A percentile compares a stretch with the other conserved stretches of the same genome.
Evolutionary conservation across 2,888 invertebrate species (phyloP).

Genomic region (Scotopteryx bipunctaria): DNA sequence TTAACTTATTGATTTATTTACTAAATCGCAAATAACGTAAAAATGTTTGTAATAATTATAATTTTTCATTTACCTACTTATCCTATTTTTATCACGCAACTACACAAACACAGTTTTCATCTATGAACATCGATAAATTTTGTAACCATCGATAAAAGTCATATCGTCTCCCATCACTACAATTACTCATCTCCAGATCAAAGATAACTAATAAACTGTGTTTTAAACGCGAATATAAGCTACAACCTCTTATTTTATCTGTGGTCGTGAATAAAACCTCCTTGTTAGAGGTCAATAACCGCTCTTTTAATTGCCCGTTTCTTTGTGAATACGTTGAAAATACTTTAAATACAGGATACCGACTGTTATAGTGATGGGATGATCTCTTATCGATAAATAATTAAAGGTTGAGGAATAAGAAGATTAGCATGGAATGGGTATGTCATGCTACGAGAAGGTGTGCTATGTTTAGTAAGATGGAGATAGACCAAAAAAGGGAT

Average conservation of each 20-base stretch:
- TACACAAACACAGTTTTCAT: no score
- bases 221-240: constrained; percentile 17
- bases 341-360: constrained; percentile 22
- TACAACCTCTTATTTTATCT: constrained; percentile 7
- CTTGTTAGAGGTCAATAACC: constrained; percentile 31
- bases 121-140: constrained; percentile 8
- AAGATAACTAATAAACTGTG: constrained; percentile 16
- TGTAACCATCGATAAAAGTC: background rate
- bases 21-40: no score
- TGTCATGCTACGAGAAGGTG: no score
- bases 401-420: background rate
- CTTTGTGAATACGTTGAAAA: constrained; percentile 19
- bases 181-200: constrained; percentile 17
- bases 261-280: constrained; percentile 21
- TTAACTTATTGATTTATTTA: no score
- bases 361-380: constrained; percentile 12
- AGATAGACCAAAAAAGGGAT: no score
- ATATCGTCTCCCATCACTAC: constrained; percentile 9
- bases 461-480: no score
- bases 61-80: no score
- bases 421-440: no score
- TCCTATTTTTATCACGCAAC: no score
- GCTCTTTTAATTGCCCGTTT: constrained; percentile 31
- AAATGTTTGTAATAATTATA: no score
- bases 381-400: background rate